Evolutionary conservation across 1,140 invertebrate species (phyloP), one percentile per base, ranked within the genome.

Genomic region (Acromyrmex echinatior): DNA sequence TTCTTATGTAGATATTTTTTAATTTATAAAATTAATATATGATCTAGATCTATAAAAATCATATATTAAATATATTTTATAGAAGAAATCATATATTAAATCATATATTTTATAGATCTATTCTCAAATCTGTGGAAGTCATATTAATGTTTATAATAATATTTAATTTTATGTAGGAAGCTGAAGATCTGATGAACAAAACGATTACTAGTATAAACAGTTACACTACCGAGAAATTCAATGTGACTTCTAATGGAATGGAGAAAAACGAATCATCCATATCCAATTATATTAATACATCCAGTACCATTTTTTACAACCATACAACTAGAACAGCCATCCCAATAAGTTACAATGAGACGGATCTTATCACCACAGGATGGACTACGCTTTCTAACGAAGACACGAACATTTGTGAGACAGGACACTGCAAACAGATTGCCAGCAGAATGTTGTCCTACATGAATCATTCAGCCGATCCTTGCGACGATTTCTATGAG

Each of bases 401-500:
- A 25, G 35, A 87, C 31, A 9, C 35, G 0, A n/a, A 71, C 9
- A 14, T 90, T 14, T 94, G 93, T 66, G n/a, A 25, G 4, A 79
- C 89, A 10, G 86, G 89, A 21, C 71, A 86, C 7, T 94, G 93
- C 45, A 94, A 94, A 63, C 87, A 90, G 28, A 21, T 91, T 62
- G 93, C 95, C 14, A 93, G 95, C 35, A 93, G 92, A 51, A 93
- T 96, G 12, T 51, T 96, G 14, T 92, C 92, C 12, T 96, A 95
- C 49, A 96, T 97, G 94, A 95, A 96, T 84, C 93, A 94, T 49
- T 92, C 90, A 3, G 95, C 95, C 0, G 94, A 97, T 91, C 97
- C 97, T 6, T 97, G 97, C 89, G 94, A 96, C 4, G 96, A 97
- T 92, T 97, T 97, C 92, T 97, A 97, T 87, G 92, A 96, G 49